A percentile compares a stretch with the other conserved stretches of the same genome.
Evolutionary conservation across 2,797 vertebrate species (phyloP).

Genomic region (Uromys caudimaculatus): DNA sequence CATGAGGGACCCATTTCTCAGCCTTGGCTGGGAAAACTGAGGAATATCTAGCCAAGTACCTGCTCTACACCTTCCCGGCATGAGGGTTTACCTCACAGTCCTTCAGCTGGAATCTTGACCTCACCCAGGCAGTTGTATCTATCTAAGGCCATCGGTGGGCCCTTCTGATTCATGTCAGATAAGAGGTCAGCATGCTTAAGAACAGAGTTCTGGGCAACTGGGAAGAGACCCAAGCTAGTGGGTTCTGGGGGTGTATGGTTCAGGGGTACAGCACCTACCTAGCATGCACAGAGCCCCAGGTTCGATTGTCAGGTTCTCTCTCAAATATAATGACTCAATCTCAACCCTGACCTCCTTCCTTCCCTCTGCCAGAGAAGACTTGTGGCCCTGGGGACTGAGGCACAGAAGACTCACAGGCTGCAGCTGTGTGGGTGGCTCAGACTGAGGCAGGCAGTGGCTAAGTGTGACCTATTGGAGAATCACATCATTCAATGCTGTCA

Average conservation of each 20-base stretch:
- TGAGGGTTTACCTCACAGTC: rapidly evolving
- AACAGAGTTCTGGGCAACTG: background rate
- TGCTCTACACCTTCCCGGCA: background rate
- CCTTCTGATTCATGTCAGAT: background rate
- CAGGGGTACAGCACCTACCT: background rate
- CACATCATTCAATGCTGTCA: background rate
- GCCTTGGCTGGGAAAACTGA: background rate
- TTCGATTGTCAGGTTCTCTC: background rate
- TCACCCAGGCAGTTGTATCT: background rate
- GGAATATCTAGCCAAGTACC: background rate
- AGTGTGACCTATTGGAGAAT: background rate
- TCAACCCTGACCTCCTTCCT: background rate
- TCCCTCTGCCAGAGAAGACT: background rate
- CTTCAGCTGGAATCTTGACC: background rate
- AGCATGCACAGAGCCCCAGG: background rate
- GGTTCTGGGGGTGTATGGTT: background rate
- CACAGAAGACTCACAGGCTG: background rate
- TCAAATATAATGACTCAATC: background rate
- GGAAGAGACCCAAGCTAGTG: background rate
- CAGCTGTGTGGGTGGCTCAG: background rate
- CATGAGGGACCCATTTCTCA: too few species aligned
- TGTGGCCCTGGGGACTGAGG: background rate
- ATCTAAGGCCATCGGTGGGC: background rate
- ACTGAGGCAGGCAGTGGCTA: background rate
- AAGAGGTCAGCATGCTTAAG: background rate